Conservation (phyloP, 2,113 vertebrate genomes). For the Tringa solitaria region DNA sequence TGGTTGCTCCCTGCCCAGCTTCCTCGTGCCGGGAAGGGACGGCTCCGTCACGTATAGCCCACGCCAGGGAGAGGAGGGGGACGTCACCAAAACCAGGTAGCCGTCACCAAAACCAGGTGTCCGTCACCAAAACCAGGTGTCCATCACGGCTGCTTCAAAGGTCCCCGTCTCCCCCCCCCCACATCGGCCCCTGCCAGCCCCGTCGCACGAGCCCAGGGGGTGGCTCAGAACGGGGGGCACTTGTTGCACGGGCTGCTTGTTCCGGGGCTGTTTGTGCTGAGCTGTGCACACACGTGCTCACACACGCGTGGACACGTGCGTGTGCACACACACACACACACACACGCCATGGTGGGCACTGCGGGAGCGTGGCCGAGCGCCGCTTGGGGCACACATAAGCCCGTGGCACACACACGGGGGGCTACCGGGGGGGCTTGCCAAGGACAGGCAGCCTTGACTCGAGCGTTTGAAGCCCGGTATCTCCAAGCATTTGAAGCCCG, state of each 20-base stretch:
- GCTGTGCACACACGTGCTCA: neutral
- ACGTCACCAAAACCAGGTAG: accelerated
- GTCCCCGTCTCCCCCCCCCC: neutral
- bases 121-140: accelerated
- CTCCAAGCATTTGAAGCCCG: neutral
- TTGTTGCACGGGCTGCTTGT: neutral
- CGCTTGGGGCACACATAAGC: neutral
- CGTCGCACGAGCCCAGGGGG: accelerated
- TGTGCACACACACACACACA: too few relatives aligned
- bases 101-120: accelerated
- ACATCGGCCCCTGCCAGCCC: neutral
- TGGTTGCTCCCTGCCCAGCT: accelerated
- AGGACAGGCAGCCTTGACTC: neutral
- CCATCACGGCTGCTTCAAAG: neutral
- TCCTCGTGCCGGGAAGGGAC: neutral
- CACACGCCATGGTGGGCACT: too few relatives aligned
- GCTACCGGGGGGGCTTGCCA: neutral
- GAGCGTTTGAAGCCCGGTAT: neutral
- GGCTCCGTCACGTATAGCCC: neutral
- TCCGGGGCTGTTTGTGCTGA: neutral
- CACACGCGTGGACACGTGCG: accelerated
- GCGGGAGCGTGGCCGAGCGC: neutral
- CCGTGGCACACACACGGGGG: neutral
- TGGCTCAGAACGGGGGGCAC: accelerated
- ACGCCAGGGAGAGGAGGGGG: too few relatives aligned